Base-by-base conservation (phyloP, 2,888 invertebrate species). In the Synergus japonicus region DNA sequence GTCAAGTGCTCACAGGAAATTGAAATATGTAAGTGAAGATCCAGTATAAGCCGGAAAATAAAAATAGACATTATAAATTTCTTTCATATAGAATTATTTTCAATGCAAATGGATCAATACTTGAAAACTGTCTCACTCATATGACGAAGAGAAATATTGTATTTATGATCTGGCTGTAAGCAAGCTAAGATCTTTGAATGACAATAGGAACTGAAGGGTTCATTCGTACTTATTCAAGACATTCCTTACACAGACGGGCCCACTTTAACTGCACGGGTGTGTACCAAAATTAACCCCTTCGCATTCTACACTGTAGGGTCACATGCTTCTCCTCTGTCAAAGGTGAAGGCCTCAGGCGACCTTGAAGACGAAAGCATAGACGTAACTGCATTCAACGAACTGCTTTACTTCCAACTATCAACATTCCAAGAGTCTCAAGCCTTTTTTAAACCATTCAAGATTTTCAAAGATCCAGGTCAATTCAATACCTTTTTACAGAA, bases 331-430 rank as follows among this genome's bases (percentile, higher is more conserved):
- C 83, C 81, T 82, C 87, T 89, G 89, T 89, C 89, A 89, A 87
- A 89, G 89, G 88, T 89, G 89, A 89, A 89, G 89, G 88, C 88
- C 88, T 86, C 87, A 86, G 87, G 88, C 88, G 89, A 86, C 89
- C 87, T 88, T 88, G 89, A 88, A 85, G 86, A 83, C 87, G 86
- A 83, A 82, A 83, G 80, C 79, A 80, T 78, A 76, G 76, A 76
- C 80, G 80, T 79, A 81, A 79, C 78, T 78, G 49, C 12, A 49
- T 49, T 49, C 49, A 49, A 4, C 4, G 4, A 10, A 49, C 49
- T 10, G 49, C 9, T 49, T 49, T 49, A 49, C 49, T 49, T 49
- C 13, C 4, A 49, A 49, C 4, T 49, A 49, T 43, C 7, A 43
- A 9, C 4, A 43, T 43, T 43, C 43, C 9, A 43, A 9, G 5